These are phyloP conservation scores for Hyles euphorbiae DNA, from an alignment of 1,140 invertebrate genomes.

Conservation along the genomic window DNA sequence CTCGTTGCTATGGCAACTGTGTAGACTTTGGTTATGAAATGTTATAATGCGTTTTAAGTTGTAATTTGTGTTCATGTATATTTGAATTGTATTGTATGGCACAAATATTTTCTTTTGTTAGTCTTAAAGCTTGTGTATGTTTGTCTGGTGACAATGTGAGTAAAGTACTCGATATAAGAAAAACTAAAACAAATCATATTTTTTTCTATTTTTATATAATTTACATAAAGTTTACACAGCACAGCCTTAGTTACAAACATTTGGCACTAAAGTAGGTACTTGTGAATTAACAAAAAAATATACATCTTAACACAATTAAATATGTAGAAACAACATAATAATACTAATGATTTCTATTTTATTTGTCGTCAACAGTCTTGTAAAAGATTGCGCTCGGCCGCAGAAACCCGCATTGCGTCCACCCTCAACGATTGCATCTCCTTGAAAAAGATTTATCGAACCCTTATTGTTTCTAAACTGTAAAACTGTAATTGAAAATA, in stretches of 20 bases:
- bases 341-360: conserved; percentile 16
- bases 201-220: conserved; percentile 33
- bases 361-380: conserved; percentile 2
- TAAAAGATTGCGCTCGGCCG: not conserved
- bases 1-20: no score
- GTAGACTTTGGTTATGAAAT: no score
- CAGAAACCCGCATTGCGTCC: conserved; percentile 11
- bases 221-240: conserved; percentile 16
- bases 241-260: conserved; percentile 26
- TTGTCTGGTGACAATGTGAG: no score
- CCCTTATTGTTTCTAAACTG: conserved; percentile 65
- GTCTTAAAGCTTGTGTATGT: no score
- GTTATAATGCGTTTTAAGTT: no score
- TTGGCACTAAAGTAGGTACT: conserved; percentile 17
- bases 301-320: no score
- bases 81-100: no score
- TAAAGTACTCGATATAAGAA: conserved; percentile 5
- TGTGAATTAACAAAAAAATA: no score
- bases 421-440: conserved; percentile 30
- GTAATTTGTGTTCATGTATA: no score
- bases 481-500: conserved; percentile 60
- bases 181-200: conserved; percentile 23
- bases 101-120: no score
- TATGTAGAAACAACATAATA: not conserved
- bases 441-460: conserved; percentile 63